These are phyloP conservation scores for Chrysolina oricalcia DNA, from an alignment of 2,888 invertebrate species.

Conservation along the genomic window DNA sequence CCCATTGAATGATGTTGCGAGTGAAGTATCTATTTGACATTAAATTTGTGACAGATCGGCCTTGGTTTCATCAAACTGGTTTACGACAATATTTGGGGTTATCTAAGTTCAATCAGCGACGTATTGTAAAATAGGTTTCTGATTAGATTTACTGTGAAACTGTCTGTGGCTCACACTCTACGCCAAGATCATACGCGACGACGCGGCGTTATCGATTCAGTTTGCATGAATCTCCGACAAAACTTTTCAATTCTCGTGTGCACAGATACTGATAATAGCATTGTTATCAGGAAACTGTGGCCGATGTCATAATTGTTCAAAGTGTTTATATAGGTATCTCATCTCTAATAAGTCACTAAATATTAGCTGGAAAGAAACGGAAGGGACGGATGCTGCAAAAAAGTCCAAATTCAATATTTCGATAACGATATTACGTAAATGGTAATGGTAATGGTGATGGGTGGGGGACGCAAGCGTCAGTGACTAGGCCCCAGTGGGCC, in stretches of 20 bases:
- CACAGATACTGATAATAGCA: neutral
- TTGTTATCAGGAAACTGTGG: neutral
- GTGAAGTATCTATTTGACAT: slow-evolving; percentile 30
- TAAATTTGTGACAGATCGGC: slow-evolving; percentile 12
- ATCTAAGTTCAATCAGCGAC: slow-evolving; percentile 12
- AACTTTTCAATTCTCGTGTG: neutral
- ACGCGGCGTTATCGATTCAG: slow-evolving; percentile 20
- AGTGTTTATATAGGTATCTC: too few relatives aligned
- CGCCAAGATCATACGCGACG: slow-evolving; percentile 7
- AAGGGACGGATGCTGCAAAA: too few relatives aligned
- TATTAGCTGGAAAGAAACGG: too few relatives aligned
- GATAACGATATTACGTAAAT: too few relatives aligned
- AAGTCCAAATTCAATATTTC: too few relatives aligned
- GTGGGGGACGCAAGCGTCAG: too few relatives aligned
- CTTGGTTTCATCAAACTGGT: neutral
- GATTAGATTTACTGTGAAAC: slow-evolving; percentile 8
- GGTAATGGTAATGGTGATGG: too few relatives aligned
- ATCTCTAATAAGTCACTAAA: too few relatives aligned
- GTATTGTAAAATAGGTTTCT: neutral
- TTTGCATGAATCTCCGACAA: slow-evolving; percentile 7
- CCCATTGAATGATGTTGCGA: slow-evolving; percentile 25
- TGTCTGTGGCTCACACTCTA: too few relatives aligned
- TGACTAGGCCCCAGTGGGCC: too few relatives aligned
- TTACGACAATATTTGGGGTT: slow-evolving; percentile 12
- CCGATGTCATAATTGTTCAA: neutral